Evolutionary conservation across 2,113 vertebrate species (phyloP).

Genomic region (Zingel zingel): DNA sequence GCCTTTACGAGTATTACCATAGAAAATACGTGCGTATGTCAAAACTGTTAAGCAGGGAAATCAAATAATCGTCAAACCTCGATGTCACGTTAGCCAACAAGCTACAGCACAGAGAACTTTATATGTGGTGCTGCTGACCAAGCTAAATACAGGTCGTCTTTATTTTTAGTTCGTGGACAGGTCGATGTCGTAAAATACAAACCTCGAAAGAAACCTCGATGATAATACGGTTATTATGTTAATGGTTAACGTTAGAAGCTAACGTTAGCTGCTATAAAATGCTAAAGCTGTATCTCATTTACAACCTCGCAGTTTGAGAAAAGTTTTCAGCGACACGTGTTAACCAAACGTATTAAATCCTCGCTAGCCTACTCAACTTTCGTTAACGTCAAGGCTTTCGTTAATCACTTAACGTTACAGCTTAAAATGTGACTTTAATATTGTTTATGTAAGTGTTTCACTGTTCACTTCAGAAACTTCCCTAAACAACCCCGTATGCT

Average conservation of each 20-base stretch:
- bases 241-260: neutral
- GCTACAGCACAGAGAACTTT: neutral
- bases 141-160: neutral
- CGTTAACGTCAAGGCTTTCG: neutral
- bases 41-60: neutral
- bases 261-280: no score
- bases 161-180: neutral
- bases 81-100: neutral
- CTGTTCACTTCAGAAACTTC: neutral
- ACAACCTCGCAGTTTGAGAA: neutral
- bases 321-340: conserved; percentile 64
- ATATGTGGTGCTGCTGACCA: neutral
- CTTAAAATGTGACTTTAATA: neutral
- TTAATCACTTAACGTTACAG: neutral
- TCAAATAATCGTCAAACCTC: neutral
- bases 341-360: conserved; percentile 6
- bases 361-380: no score
- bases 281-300: neutral
- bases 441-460: neutral
- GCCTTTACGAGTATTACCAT: accelerated
- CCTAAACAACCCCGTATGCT: conserved; percentile 4
- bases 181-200: neutral
- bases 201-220: neutral
- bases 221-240: neutral
- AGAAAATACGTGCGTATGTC: accelerated